Conservation (phyloP, 2,888 invertebrate species). For the Tanypteryx hageni region DNA sequence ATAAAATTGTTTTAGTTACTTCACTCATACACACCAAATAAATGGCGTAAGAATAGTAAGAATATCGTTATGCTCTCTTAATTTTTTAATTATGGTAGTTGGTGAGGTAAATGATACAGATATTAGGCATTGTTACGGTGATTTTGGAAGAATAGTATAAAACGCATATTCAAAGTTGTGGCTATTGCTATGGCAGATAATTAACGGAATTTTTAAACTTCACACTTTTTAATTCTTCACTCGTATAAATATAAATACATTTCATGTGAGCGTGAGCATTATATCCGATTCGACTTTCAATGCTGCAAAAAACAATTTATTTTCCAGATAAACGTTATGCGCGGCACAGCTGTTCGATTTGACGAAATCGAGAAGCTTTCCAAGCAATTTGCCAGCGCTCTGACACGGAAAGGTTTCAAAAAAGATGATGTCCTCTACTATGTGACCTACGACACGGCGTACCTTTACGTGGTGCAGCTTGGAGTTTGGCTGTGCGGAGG, state of each 20-base stretch:
- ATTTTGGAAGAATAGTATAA: too few relatives aligned
- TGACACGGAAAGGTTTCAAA: conserved; percentile 37
- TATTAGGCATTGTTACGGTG: too few relatives aligned
- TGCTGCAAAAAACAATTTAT: not conserved
- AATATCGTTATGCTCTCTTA: too few relatives aligned
- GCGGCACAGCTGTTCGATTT: not conserved
- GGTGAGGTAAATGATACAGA: too few relatives aligned
- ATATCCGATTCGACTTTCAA: not conserved
- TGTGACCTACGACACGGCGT: not conserved
- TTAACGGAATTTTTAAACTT: too few relatives aligned
- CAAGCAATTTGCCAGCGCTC: conserved; percentile 13
- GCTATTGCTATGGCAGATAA: too few relatives aligned
- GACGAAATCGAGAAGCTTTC: not conserved
- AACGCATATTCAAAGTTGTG: too few relatives aligned
- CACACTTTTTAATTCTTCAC: too few relatives aligned
- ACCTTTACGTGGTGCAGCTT: conserved; percentile 21
- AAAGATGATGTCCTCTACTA: conserved; percentile 30
- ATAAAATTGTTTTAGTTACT: too few relatives aligned
- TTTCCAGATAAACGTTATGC: not conserved
- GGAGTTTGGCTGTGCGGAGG: conserved; percentile 39
- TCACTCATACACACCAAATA: too few relatives aligned
- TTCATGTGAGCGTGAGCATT: not conserved
- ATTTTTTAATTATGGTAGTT: too few relatives aligned
- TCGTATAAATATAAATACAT: not conserved
- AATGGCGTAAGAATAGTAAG: too few relatives aligned